These are phyloP conservation scores for Macaria notata DNA, from an alignment of 2,888 invertebrate species.

Conservation along the genomic window DNA sequence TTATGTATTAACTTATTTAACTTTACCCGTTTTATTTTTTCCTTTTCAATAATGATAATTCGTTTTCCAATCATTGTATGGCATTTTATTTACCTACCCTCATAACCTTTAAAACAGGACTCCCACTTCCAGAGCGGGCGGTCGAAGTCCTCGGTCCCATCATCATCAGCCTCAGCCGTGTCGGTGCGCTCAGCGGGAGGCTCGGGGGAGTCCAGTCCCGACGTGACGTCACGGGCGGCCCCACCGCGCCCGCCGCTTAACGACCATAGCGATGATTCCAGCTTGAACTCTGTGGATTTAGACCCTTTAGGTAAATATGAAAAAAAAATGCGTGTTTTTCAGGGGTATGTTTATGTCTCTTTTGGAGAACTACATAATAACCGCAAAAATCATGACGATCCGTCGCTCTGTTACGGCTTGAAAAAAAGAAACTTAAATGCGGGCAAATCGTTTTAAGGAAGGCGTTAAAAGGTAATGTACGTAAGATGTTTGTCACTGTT, in stretches of 20 bases:
- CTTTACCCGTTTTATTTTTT: no score
- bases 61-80: neutral
- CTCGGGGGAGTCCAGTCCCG: slow-evolving; percentile 75
- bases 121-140: slow-evolving; percentile 81
- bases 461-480: no score
- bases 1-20: no score
- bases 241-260: slow-evolving; percentile 69
- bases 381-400: no score
- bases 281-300: slow-evolving; percentile 94
- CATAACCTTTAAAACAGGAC: slow-evolving; percentile 13
- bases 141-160: slow-evolving; percentile 80
- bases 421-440: no score
- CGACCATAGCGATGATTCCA: slow-evolving; percentile 91
- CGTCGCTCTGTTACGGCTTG: no score
- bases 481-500: no score
- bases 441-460: no score
- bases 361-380: no score
- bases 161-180: slow-evolving; percentile 73
- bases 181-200: slow-evolving; percentile 76
- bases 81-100: slow-evolving; percentile 5
- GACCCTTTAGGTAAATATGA: slow-evolving; percentile 84
- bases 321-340: no score
- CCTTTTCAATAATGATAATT: no score
- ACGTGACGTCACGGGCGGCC: slow-evolving; percentile 78
- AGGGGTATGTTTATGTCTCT: no score